Evolutionary conservation across 1,140 invertebrate genomes (phyloP).

Genomic region (Ooceraea biroi): DNA sequence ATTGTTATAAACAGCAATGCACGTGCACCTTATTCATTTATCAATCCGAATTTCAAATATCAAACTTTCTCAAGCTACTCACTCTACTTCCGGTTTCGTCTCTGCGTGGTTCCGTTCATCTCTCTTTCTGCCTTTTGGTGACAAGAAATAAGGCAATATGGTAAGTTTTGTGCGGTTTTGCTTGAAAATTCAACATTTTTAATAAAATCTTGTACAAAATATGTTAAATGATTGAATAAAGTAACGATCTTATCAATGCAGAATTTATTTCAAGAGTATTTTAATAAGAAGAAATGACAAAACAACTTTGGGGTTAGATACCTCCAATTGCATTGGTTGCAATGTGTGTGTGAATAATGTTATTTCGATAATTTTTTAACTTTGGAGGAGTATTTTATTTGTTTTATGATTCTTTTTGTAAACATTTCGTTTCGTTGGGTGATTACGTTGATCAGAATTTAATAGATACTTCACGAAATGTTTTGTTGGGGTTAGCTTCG

Average conservation of each 20-base stretch:
- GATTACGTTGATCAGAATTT: neutral
- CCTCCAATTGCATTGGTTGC: neutral
- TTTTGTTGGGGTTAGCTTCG: neutral
- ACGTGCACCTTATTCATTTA: no score
- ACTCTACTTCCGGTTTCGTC: no score
- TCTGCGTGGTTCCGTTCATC: no score
- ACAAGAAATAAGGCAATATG: slow-evolving; percentile 44
- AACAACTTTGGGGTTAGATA: neutral
- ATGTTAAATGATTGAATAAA: neutral
- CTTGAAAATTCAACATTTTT: slow-evolving; percentile 55
- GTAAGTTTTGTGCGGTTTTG: slow-evolving; percentile 37
- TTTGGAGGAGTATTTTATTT: neutral
- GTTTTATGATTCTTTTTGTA: neutral
- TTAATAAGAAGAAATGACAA: neutral
- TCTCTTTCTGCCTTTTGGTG: slow-evolving; percentile 41
- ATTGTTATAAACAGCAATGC: no score
- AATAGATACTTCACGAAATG: neutral
- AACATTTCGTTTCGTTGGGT: neutral
- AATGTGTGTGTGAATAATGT: neutral
- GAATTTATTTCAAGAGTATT: slow-evolving; percentile 35
- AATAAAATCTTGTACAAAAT: slow-evolving; percentile 15
- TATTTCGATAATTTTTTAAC: neutral
- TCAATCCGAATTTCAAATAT: no score
- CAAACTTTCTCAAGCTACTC: no score
- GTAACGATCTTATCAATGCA: neutral